Evolutionary conservation across 2,888 invertebrate genomes (phyloP).

Genomic region (Meganola albula): DNA sequence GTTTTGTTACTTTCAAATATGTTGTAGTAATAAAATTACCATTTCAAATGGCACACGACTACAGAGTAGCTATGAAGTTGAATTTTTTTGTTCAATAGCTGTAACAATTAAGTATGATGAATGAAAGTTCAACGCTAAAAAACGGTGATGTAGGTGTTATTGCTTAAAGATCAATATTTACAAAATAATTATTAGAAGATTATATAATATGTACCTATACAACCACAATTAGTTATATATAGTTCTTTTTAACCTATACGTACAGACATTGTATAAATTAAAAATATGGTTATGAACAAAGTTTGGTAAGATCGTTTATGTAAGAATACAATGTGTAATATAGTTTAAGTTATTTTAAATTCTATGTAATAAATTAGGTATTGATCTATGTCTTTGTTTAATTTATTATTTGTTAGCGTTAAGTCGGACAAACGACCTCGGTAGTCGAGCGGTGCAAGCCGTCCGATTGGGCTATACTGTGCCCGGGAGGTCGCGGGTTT

Average conservation of each 20-base stretch:
- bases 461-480: too few species aligned
- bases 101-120: conserved; percentile 8
- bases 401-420: neutral
- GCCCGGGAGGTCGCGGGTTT: too few species aligned
- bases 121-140: conserved; percentile 6
- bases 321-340: conserved; percentile 38
- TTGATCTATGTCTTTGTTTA: conserved; percentile 27
- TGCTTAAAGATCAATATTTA: conserved; percentile 26
- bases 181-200: conserved; percentile 15
- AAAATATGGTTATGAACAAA: conserved; percentile 50
- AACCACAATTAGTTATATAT: conserved; percentile 18
- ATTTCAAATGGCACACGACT: too few species aligned
- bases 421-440: too few species aligned
- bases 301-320: conserved; percentile 40
- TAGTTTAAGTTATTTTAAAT: conserved; percentile 54
- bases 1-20: too few species aligned
- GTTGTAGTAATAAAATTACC: too few species aligned
- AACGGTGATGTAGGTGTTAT: conserved; percentile 10
- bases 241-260: conserved; percentile 4
- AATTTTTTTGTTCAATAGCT: conserved; percentile 1
- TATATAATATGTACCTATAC: conserved; percentile 13
- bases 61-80: too few species aligned
- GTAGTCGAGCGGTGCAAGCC: too few species aligned
- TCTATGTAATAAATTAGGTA: conserved; percentile 57
- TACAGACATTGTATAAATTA: conserved; percentile 40